Evolutionary conservation across 2,797 vertebrate species (phyloP), one percentile per base, ranked within the genome.

Genomic region (Galaxias olidus): DNA sequence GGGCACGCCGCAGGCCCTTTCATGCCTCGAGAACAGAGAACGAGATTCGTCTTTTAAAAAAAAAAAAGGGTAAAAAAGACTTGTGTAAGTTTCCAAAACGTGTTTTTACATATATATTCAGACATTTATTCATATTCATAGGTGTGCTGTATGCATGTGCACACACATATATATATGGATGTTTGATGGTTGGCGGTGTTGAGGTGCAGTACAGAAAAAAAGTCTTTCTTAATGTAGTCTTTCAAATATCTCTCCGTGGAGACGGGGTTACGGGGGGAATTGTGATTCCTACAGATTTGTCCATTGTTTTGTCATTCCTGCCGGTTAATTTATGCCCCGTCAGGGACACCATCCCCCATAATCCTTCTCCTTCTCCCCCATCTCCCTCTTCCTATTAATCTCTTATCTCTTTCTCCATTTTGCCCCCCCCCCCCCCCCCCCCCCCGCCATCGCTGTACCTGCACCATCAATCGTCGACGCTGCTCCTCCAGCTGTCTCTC

Each of bases 241-340:
- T 66, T 73, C 18, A 52, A 78, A 59, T n/a, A 43, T 73, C 59
- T 71, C 72, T 77, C 76, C 19, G 9, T 47, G 65, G 78, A 73
- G 45, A 44, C 19, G 9, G 20, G 67, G 74, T 76, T 81, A 63
- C 59, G 61, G 65, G 61, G 65, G 66, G 62, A 72, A 53, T 81
- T 66, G 72, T 50, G 80, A 73, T 85, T 81, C 64, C 79, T 76
- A 69, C 75, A 54, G 62, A 68, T 17, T 68, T n/a, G 44, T 77
- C 45, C 75, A 42, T 65, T 40, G 14, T 74, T 71, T 60, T 56
- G 63, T 65, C 65, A 61, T 69, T 69, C 71, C 48, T 50, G 19
- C 53, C 51, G 40, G 13, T 52, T 80, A 79, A 84, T 85, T 74
- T 76, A 82, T 81, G 81, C 76, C 72, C 61, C 15, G 72, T 77